These are phyloP conservation scores for Ficedula albicollis DNA, from an alignment of 2,797 vertebrate genomes.

Conservation along the genomic window DNA sequence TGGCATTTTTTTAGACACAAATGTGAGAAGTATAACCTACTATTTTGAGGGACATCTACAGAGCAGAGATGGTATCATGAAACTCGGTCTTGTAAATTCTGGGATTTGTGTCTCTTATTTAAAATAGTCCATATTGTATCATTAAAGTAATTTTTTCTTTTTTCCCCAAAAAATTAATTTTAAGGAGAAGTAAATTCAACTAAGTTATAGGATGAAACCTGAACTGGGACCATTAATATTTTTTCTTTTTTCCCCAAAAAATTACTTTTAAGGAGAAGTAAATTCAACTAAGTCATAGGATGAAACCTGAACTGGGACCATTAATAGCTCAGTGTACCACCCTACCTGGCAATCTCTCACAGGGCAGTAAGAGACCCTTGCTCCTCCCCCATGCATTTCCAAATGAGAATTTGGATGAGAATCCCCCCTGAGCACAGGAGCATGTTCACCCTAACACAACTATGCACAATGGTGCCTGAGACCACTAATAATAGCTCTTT, in stretches of 20 bases:
- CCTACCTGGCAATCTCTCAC: neutral
- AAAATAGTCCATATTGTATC: neutral
- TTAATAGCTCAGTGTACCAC: neutral
- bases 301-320: neutral
- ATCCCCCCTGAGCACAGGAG: conserved; percentile 10
- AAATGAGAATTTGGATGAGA: neutral
- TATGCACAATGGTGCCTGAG: conserved; percentile 26
- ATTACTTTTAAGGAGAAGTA: neutral
- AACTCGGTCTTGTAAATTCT: neutral
- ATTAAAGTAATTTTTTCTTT: neutral
- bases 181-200: neutral
- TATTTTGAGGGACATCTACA: conserved; percentile 1
- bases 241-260: neutral
- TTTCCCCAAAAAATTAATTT: neutral
- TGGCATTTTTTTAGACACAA: neutral
- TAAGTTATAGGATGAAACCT: neutral
- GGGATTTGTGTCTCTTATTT: neutral
- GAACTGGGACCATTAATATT: neutral
- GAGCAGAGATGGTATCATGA: neutral
- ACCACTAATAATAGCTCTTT: conserved; percentile 61
- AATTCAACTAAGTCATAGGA: neutral
- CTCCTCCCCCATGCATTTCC: neutral
- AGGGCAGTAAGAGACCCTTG: neutral
- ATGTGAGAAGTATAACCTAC: neutral
- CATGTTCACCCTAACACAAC: conserved; percentile 19